Evolutionary conservation across 2,113 vertebrate species (phyloP).

Genomic region (Oreamnos americanus): DNA sequence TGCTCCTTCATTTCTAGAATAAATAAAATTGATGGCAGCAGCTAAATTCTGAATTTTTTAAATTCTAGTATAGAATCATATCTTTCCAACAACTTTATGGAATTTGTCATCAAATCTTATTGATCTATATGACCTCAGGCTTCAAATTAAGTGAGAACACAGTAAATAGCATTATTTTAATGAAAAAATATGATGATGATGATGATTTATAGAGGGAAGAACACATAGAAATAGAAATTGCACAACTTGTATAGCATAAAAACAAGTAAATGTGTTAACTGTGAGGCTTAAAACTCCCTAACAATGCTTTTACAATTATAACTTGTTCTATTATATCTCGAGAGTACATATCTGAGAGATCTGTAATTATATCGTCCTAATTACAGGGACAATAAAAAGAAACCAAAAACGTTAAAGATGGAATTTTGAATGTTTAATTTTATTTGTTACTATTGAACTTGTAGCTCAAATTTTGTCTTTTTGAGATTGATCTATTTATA

Average conservation of each 20-base stretch:
- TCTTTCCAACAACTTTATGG: conserved; percentile 27
- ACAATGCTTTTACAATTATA: not conserved
- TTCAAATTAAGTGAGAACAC: conserved; percentile 26
- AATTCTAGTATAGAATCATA: not conserved
- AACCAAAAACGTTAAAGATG: not conserved
- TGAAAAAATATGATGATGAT: not conserved
- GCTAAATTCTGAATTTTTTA: conserved; percentile 3
- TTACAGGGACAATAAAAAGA: not conserved
- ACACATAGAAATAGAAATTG: not conserved
- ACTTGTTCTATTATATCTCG: not conserved
- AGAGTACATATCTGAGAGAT: not conserved
- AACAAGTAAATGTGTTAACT: not conserved
- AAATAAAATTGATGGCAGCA: conserved; percentile 29
- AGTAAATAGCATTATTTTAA: not conserved
- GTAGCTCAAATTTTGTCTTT: not conserved
- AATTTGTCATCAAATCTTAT: conserved; percentile 29
- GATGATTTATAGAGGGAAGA: not conserved
- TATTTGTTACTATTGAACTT: not conserved
- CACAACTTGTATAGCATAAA: not conserved
- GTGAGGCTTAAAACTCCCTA: not conserved
- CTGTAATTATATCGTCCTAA: not conserved
- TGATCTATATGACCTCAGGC: not conserved
- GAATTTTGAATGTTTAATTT: not conserved
- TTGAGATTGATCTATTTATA: not conserved
- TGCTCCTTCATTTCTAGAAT: conserved; percentile 37